Evolutionary conservation across 2,888 invertebrate genomes (phyloP), one percentile per base, ranked within the genome.

Genomic region (Volucella inflata): DNA sequence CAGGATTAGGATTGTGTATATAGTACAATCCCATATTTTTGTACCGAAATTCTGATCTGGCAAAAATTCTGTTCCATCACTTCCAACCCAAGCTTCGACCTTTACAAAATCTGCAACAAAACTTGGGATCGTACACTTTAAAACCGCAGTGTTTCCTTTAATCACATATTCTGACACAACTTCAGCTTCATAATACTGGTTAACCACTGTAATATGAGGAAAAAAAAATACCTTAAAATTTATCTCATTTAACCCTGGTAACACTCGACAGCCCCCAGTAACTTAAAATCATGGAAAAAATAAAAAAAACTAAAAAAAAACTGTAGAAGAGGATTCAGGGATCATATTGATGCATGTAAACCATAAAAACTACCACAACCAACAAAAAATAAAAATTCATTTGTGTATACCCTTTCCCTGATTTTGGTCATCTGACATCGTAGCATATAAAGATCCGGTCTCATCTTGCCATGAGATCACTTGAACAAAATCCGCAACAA

Each of bases 51-150:
- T 94, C 89, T 94, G 93, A 89, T 94, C 94, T 88, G 94, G 94
- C 90, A 94, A 93, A 92, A 95, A 96, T 92, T 95, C 95, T 89
- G 95, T 94, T 88, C 94, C 95, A 88, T 94, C 94, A 78, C 94
- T 94, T 89, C 94, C 93, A 87, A 94, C 93, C 97, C 97, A 97
- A 87, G 96, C 95, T 91, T 96, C 95, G 68, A 98, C 97, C 91
- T 95, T 95, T 67, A 98, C 96, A 93, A 97, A 98, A 93, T 98
- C 98, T 55, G 96, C 95, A 78, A 97, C 97, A 92, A 97, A 97
- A 87, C 96, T 96, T 38, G 97, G 97, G 89, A 97, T 97, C 90
- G 96, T 97, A 93, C 97, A 97, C 92, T 97, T 97, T 57, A 97
- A 93, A 75, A 97, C 96, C 11, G 97, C 97, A 40, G 96, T 95